Evolutionary conservation across 2,888 invertebrate species (phyloP).

Genomic region (Drosophila borborema): DNA sequence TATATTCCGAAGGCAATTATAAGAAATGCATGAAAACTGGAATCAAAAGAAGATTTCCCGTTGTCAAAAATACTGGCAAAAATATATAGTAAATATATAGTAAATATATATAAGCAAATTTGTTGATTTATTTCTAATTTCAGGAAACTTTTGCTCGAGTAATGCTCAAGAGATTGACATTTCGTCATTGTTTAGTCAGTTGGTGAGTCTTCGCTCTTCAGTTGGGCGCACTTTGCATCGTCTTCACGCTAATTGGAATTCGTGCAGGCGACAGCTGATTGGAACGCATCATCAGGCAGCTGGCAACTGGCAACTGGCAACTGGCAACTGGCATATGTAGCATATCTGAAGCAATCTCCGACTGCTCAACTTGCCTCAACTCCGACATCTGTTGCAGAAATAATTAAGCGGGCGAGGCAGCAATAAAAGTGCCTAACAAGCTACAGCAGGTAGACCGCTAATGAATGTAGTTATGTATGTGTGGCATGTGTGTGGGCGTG

Average conservation of each 20-base stretch:
- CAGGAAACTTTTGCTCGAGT: not conserved
- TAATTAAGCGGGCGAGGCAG: constrained; percentile 65
- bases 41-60: too few relatives aligned
- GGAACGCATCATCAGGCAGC: not conserved
- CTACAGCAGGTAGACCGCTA: constrained; percentile 52
- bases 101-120: too few relatives aligned
- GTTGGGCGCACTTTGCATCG: too few relatives aligned
- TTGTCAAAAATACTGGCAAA: too few relatives aligned
- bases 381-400: constrained; percentile 36
- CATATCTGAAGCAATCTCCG: not conserved
- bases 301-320: too few relatives aligned
- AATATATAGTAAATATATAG: too few relatives aligned
- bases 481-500: constrained; percentile 39
- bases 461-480: constrained; percentile 16
- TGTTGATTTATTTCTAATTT: not conserved
- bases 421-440: constrained; percentile 73
- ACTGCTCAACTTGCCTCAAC: not conserved
- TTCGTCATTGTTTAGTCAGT: not conserved
- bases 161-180: not conserved
- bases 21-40: too few relatives aligned
- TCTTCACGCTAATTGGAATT: constrained; percentile 1
- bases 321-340: not conserved
- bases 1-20: not conserved
- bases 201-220: not conserved
- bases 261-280: constrained; percentile 4